A percentile compares a stretch with the other conserved stretches of the same genome.
phyloP scores from a whole-genome alignment of 2,113 vertebrate genomes.

The Polyodon spathula region DNA sequence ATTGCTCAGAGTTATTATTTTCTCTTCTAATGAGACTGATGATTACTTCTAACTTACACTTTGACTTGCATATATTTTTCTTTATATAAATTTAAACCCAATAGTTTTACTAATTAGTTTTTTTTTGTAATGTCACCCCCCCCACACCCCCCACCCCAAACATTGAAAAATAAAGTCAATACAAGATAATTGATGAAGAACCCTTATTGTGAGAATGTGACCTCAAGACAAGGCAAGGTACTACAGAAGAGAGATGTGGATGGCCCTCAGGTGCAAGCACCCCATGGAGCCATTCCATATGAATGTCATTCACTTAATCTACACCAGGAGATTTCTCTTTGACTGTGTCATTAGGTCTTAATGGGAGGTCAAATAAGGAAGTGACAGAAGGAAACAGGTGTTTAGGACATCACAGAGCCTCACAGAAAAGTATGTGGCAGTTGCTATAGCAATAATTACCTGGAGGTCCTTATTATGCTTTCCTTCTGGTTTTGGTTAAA shows the following conservation, averaged over 20 bases:
- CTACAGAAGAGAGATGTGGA: neutral
- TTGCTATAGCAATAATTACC: constrained; percentile 22
- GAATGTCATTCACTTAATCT: constrained; percentile 23
- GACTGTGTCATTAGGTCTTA: constrained; percentile 24
- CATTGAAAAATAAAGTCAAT: no score
- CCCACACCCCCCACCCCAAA: no score
- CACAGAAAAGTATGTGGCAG: constrained; percentile 10
- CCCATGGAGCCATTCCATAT: neutral
- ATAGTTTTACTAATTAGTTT: no score
- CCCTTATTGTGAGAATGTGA: no score
- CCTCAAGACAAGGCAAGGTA: neutral
- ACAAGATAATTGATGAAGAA: no score
- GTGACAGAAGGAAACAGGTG: constrained; percentile 19
- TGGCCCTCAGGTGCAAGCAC: neutral
- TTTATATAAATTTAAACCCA: no score
- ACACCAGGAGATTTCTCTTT: constrained; percentile 20
- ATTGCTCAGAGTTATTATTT: no score
- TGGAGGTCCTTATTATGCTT: constrained; percentile 21
- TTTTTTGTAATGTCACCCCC: no score
- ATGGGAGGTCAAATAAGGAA: constrained; percentile 21
- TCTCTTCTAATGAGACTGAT: no score
- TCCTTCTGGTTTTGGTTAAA: neutral
- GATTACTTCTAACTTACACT: no score
- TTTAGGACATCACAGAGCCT: constrained; percentile 16
- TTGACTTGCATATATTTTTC: no score